Base-by-base conservation (phyloP, 2,113 vertebrate genomes). In the Onychostoma macrolepis region DNA sequence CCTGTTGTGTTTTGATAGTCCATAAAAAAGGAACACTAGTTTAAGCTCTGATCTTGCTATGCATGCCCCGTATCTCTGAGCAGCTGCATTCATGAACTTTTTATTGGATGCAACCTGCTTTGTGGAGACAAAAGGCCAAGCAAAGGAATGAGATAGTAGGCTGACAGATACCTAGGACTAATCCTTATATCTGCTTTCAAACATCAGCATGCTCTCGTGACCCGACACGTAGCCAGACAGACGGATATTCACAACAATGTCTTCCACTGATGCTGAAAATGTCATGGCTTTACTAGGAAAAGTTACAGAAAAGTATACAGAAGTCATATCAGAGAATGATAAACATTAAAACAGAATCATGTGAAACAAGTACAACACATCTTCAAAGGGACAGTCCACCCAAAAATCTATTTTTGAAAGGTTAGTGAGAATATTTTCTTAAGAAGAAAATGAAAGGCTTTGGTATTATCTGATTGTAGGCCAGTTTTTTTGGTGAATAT, bases 81-180 rank as follows among this genome's bases (percentile, higher is more conserved):
- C 4, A 56, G 63, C 33, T 63, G 45, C 77, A n/a, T 28, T 88
- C 72, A 69, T 83, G 33, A 56, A 28, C 28, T 74, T 78, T 69
- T 80, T 77, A 93, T 80, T 87, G 45, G 80, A 61, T 33, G 45
- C 80, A 86, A 86, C 85, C 88, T 87, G 87, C 87, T 85, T 89
- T 76, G 53, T 11, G 65, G 41, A 89, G 65, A 80, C 83, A 86
- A 82, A 43, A 89, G 87, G 89, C 48, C 65, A 9, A 21, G 26
- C 90, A 90, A 92, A 90, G 90, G 76, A 81, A 89, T 81, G 85
- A 90, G 89, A 92, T 10, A 85, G 85, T 53, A 86, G 28, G 76
- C 87, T 77, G 80, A 83, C 76, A 87, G 91, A 92, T 92, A 90
- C 89, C 17, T 86, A 86, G 87, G 90, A 87, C 67, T 84, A 91